Base-by-base conservation (phyloP, 2,113 vertebrate genomes). In the Rhynchomys soricoides region DNA sequence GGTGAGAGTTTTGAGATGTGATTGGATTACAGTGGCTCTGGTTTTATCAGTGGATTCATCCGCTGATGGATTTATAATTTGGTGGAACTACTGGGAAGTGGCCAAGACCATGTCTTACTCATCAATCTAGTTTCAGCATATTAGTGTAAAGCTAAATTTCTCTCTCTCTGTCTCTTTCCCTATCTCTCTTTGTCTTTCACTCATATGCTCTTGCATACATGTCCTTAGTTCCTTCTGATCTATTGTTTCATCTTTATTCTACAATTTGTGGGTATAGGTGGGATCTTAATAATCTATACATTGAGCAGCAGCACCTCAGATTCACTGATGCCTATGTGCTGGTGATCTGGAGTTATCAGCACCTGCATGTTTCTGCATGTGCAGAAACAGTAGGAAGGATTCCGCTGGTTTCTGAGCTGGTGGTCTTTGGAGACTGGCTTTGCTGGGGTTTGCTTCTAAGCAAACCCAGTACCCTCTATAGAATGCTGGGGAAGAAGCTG, bases 361-460 rank as follows among this genome's bases (percentile, higher is more conserved):
- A 90, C 45, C 57, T 64, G 34, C 48, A 22, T 26, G 73, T 81
- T 88, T 45, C 57, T 64, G 34, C 48, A 22, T 26, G 73, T 81
- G 37, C 8, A 81, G 82, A 40, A 19, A 71, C 45, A 82, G 11
- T 29, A 71, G 40, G 57, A 78, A 95, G 55, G 62, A 73, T 13
- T 16, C 12, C n/a, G 81, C 45, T 91, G 64, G 26, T 89, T 95
- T 52, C 50, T 89, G 59, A 73, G 81, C 74, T 77, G 71, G 55
- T 66, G 71, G 81, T 86, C 83, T 89, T 48, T 94, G 68, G 87
- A 94, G 95, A 90, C 66, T 62, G 19, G 26, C 92, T 78, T 75
- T 91, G 22, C 57, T 59, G 45, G 83, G 29, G 16, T 91, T 86
- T 86, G 13, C 52, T 71, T 77, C 9, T 95, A 86, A 78, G 70